Base-by-base conservation (phyloP, 2,113 vertebrate genomes). In the Callionymus lyra region DNA sequence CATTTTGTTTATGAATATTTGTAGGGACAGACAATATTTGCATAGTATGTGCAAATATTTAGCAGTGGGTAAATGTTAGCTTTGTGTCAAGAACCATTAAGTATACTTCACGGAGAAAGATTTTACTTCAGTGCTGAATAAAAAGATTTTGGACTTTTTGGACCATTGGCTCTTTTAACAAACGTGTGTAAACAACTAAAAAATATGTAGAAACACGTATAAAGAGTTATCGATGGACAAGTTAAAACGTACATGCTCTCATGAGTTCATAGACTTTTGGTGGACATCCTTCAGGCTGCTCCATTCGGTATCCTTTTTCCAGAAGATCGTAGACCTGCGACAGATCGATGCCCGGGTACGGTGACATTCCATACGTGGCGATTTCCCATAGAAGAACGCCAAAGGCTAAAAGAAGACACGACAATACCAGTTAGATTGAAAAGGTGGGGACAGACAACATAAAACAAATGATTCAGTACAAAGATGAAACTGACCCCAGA, bases 281-380 rank as follows among this genome's bases (percentile, higher is more conserved):
- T 2, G 95, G 96, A 52, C 96, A 99, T 2, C 96, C 96, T 65
- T 99, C 94, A 0, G 96, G 96, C 10, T 97, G 96, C 59, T 98
- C 96, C 96, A 99, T 99, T 40, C 96, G 90, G 70, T 98, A 96
- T 10, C 94, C 96, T 69, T 99, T 99, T 81, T 99, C 96, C 59
- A 99, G 78, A 32, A 98, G 85, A 78, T 99, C 96, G 41, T 99
- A 99, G 41, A 99, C 96, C 78, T 98, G 96, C 72, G 94, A 98
- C 41, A 99, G 85, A 77, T 99, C 96, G 47, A 99, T 99, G 44
- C 94, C 96, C 34, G 94, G 96, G 61, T 99, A 99, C 0, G 96
- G 96, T 59, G 96, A 99, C 94, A 99, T 98, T 45, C 96, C 96
- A 37, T 99, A 98, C 3, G 96, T 99, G 31, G 96, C 96, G 56